Conservation (phyloP, 2,888 invertebrate species). For the Spodoptera littoralis region DNA sequence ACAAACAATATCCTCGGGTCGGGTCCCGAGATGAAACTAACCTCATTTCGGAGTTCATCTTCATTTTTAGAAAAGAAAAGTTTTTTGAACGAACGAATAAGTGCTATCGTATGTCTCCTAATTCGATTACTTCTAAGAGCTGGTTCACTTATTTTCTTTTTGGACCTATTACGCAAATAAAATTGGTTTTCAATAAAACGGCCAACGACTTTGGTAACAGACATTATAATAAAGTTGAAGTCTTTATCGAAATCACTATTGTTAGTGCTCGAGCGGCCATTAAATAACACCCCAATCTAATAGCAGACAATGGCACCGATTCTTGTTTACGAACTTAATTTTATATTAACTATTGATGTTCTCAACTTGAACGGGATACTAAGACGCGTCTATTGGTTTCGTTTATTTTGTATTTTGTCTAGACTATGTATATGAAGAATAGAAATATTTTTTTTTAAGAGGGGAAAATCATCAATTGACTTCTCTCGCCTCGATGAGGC, state of each 20-base stretch:
- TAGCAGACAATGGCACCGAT: slow-evolving; percentile 7
- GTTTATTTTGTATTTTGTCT: no score
- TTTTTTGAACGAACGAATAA: slow-evolving; percentile 29
- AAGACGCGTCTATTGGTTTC: no score
- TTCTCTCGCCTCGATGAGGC: no score
- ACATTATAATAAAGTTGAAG: slow-evolving; percentile 43
- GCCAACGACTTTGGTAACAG: slow-evolving; percentile 39
- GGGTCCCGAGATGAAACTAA: slow-evolving; percentile 28
- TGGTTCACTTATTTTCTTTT: slow-evolving; percentile 30
- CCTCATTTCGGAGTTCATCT: slow-evolving; percentile 35
- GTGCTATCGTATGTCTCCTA: slow-evolving; percentile 19
- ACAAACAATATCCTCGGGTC: slow-evolving; percentile 32
- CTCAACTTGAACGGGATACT: no score
- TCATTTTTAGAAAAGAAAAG: slow-evolving; percentile 32
- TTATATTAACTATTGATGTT: no score
- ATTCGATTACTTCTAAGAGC: slow-evolving; percentile 35
- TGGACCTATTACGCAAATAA: slow-evolving; percentile 28
- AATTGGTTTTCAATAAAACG: slow-evolving; percentile 52
- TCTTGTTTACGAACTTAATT: no score
- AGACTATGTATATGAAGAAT: no score
- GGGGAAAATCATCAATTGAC: no score
- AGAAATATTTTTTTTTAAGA: no score
- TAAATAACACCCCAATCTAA: slow-evolving; percentile 35
- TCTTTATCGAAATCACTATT: slow-evolving; percentile 40
- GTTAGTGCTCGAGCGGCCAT: slow-evolving; percentile 29